These are phyloP conservation scores for Phrynosoma blainvillii DNA, from an alignment of 2,113 vertebrate species.

Conservation along the genomic window DNA sequence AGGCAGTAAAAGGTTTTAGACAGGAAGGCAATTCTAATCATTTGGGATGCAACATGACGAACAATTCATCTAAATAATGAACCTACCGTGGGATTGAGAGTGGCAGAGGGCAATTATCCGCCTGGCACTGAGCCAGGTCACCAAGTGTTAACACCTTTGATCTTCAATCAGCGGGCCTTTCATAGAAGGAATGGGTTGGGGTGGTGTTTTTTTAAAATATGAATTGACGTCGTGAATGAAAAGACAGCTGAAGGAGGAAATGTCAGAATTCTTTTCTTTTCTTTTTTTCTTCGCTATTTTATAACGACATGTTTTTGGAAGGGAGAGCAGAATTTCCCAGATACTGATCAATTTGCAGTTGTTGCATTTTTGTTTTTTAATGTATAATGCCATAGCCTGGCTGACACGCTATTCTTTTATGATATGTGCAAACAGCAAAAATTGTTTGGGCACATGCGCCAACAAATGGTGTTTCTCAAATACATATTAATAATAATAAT, in stretches of 20 bases:
- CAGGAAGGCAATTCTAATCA: neutral
- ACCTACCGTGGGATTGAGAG: constrained; percentile 63
- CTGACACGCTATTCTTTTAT: too few species aligned
- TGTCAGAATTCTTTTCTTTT: neutral
- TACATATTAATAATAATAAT: too few species aligned
- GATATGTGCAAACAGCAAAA: too few species aligned
- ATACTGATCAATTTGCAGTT: constrained; percentile 26
- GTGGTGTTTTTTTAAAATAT: constrained; percentile 33
- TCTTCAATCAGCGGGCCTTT: constrained; percentile 68
- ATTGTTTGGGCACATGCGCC: too few species aligned
- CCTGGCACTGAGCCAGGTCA: constrained; percentile 73
- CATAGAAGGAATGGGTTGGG: constrained; percentile 60
- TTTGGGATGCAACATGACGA: constrained; percentile 56
- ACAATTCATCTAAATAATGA: constrained; percentile 67
- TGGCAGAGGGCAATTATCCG: constrained; percentile 71
- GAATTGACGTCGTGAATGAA: constrained; percentile 54
- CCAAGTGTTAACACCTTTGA: constrained; percentile 70
- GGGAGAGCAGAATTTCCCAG: neutral
- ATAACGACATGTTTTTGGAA: constrained; percentile 50
- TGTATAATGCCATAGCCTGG: too few species aligned
- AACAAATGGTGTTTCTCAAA: too few species aligned
- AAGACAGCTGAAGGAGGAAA: constrained; percentile 29
- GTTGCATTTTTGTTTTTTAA: neutral
- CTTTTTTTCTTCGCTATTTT: constrained; percentile 41
- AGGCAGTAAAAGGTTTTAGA: constrained; percentile 37